Conservation (phyloP, 2,888 invertebrate genomes). For the Timandra comae region DNA sequence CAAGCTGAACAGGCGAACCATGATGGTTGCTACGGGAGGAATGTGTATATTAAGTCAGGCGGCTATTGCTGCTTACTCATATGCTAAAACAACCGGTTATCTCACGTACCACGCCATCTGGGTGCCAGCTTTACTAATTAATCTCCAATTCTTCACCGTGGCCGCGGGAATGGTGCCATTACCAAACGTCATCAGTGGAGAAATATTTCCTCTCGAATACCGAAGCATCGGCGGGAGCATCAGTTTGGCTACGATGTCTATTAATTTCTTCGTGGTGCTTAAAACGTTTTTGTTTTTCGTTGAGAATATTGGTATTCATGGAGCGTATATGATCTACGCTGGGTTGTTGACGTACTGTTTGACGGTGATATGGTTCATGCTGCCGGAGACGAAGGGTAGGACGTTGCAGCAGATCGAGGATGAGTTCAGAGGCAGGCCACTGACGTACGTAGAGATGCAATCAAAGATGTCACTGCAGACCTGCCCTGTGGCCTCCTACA, state of each 20-base stretch:
- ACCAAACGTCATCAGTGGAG: conserved; percentile 83
- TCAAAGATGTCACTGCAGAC: conserved; percentile 38
- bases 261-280: conserved; percentile 77
- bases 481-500: conserved; percentile 38
- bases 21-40: conserved; percentile 76
- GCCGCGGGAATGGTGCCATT: conserved; percentile 78
- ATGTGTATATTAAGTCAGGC: conserved; percentile 76
- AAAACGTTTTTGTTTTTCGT: conserved; percentile 78
- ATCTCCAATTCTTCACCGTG: conserved; percentile 74
- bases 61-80: conserved; percentile 62
- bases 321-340: conserved; percentile 76
- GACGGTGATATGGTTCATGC: conserved; percentile 65
- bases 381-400: conserved; percentile 81
- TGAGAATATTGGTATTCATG: conserved; percentile 62
- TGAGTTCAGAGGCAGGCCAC: conserved; percentile 52
- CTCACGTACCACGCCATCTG: conserved; percentile 47
- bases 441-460: conserved; percentile 36
- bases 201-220: conserved; percentile 78
- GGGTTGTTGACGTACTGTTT: conserved; percentile 69
- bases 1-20: conserved; percentile 74
- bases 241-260: conserved; percentile 73
- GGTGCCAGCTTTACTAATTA: conserved; percentile 63
- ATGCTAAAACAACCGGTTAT: conserved; percentile 30
- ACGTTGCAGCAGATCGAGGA: conserved; percentile 81
- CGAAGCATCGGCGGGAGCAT: conserved; percentile 79